Evolutionary conservation across 2,888 invertebrate species (phyloP), one percentile per base, ranked within the genome.

Genomic region (Leptinotarsa haldemani): DNA sequence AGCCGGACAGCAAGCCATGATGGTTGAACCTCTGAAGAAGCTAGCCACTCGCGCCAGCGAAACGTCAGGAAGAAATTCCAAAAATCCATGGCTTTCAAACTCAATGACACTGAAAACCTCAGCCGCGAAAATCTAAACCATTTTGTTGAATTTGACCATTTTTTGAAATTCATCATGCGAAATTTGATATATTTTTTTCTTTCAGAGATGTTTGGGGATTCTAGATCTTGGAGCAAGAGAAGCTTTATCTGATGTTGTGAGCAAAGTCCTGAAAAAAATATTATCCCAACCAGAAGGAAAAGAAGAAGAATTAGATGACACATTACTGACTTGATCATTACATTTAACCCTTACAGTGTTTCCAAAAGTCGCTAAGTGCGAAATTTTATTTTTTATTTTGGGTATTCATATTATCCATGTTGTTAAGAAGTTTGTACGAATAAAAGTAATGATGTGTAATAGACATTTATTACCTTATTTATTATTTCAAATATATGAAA

Each of bases 271-370:
- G 84, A 93, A 94, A 76, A 96, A 96, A 88, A 90, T 93, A 18
- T 89, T 92, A 74, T 90, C 91, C 52, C 94, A 94, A 84, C 90
- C 94, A 20, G 94, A 95, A 86, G 94, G 94, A 79, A 95, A 95
- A 86, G 95, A 96, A 87, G 97, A 97, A 85, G 96, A 97, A 86
- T 91, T 97, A 77, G 98, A 98, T 87, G 95, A 96, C 86, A 97
- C 97, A 71, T 89, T 97, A 85, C 90, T 96, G 88, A 93, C 94
- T 87, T 96, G 93, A 95, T 89, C 80, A 80, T 74, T 75, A 71
- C 65, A 73, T 64, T 53, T 22, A 63, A 47, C 58, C 22, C 12
- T 22, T 12, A 64, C 50, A 25, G 67, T 18, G 47, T 64, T 65
- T 56, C 65, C 65, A 56, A 69, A 70, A 72, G 30, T 52, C 50